Percentiles rank a stretch among this genome's conserved stretches.
phyloP scores from a whole-genome alignment of 2,888 invertebrate genomes.

The Adineta ricciae region DNA sequence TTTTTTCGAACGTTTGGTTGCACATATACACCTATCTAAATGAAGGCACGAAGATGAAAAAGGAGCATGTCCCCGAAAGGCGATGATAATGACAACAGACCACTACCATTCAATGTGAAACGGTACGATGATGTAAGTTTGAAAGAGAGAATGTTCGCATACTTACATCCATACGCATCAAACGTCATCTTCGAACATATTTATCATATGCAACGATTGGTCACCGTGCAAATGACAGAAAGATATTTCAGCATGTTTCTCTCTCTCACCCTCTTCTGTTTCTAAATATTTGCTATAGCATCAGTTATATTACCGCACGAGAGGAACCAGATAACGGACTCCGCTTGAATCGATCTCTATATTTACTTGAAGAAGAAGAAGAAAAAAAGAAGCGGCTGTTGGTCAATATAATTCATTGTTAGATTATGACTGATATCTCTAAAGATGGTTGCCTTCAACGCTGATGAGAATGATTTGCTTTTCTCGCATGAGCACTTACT shows the following conservation, averaged over 20 bases:
- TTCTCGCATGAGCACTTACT: background rate
- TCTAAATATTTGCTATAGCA: background rate
- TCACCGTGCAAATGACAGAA: background rate
- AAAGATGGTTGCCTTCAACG: background rate
- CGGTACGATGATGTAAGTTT: background rate
- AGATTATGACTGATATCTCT: background rate
- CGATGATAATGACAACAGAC: slow-evolving; percentile 3
- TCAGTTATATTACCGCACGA: background rate
- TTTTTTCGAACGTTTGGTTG: background rate
- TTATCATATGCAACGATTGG: background rate
- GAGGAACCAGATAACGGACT: background rate
- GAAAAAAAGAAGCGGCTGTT: background rate
- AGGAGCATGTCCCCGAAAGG: background rate
- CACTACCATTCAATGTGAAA: background rate
- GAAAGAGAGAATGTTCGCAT: background rate
- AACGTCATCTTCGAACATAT: background rate
- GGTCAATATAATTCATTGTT: background rate
- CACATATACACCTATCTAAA: background rate
- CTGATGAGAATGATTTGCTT: background rate
- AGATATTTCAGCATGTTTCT: background rate
- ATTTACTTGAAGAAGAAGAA: background rate
- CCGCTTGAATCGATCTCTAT: background rate
- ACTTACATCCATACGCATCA: background rate
- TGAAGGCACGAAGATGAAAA: background rate
- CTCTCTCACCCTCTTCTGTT: too few relatives aligned